These are phyloP conservation scores for Oceanodroma leucorhoa DNA, from an alignment of 2,797 vertebrate species.

Conservation along the genomic window DNA sequence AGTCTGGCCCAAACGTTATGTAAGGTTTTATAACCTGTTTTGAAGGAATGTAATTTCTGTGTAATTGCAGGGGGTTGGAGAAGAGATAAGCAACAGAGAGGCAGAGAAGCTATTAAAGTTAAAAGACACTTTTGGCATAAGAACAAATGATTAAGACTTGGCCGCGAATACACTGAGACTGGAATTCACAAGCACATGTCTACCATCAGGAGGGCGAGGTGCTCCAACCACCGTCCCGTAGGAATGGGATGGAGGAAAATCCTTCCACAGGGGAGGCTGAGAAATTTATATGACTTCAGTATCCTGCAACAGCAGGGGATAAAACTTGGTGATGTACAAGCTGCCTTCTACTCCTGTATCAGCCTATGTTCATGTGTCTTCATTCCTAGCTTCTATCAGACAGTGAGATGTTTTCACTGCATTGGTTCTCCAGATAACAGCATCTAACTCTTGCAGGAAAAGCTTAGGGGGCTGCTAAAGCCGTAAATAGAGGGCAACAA, in stretches of 20 bases:
- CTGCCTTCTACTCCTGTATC: background rate
- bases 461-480: background rate
- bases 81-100: constrained; percentile 39
- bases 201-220: background rate
- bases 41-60: constrained; percentile 27
- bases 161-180: background rate
- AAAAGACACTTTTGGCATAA: constrained; percentile 34
- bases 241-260: background rate
- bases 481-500: background rate
- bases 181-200: background rate
- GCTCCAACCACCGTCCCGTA: fast-evolving
- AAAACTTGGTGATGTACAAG: background rate
- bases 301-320: background rate
- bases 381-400: background rate
- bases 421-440: background rate
- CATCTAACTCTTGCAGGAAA: background rate
- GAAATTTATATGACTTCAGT: background rate
- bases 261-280: background rate
- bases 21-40: background rate
- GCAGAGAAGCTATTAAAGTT: constrained; percentile 9
- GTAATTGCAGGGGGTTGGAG: constrained; percentile 28
- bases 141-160: constrained; percentile 40
- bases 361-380: background rate
- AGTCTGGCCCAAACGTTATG: background rate
- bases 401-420: background rate